These are phyloP conservation scores for Sesamia inferens DNA, from an alignment of 2,888 invertebrate genomes.

Conservation along the genomic window DNA sequence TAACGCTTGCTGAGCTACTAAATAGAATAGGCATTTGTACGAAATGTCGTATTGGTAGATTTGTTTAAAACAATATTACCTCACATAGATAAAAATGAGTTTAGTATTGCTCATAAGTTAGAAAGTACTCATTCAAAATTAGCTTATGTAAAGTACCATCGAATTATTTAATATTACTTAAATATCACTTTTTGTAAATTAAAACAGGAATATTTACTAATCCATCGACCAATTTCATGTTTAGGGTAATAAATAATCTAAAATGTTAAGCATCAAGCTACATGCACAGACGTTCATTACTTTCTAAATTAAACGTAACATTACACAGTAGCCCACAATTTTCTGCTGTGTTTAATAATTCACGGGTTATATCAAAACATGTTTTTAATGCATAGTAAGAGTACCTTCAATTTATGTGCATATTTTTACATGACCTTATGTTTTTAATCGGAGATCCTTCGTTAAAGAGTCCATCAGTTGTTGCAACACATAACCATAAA, in stretches of 20 bases:
- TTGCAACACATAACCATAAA: constrained; percentile 61
- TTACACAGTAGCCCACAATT: constrained; percentile 27
- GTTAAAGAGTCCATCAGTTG: constrained; percentile 51
- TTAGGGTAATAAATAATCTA: not conserved
- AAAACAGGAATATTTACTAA: constrained; percentile 1
- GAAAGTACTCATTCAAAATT: constrained; percentile 6
- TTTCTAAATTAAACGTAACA: constrained; percentile 37
- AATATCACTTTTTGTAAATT: not conserved
- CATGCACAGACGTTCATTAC: constrained; percentile 18
- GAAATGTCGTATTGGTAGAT: not conserved
- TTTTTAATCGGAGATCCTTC: constrained; percentile 4
- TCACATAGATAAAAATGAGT: too few relatives aligned
- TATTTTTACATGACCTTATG: constrained; percentile 9
- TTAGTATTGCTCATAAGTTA: constrained; percentile 1
- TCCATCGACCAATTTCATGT: not conserved
- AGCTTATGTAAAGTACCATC: not conserved
- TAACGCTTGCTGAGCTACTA: not conserved
- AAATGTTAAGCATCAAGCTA: constrained; percentile 21
- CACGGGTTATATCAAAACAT: constrained; percentile 16
- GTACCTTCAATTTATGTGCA: constrained; percentile 1
- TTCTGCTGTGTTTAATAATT: constrained; percentile 34
- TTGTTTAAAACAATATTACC: not conserved
- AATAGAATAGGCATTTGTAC: not conserved
- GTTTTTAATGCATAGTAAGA: constrained; percentile 5
- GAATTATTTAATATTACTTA: not conserved